These are phyloP conservation scores for Pandemis cinnamomeana DNA, from an alignment of 2,888 invertebrate species.

Conservation along the genomic window DNA sequence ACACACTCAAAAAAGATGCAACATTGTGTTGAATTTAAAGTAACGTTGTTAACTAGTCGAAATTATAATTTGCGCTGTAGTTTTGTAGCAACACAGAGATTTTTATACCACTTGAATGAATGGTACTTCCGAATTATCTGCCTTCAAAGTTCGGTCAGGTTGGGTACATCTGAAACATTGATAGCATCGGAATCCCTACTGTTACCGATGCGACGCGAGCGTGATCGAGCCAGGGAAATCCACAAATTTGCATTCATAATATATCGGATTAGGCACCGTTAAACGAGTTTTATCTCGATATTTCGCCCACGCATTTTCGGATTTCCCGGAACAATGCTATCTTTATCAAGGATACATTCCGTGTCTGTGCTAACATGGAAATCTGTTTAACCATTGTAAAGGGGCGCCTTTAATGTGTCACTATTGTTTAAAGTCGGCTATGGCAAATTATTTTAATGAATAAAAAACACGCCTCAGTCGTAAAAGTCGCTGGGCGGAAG, in stretches of 20 bases:
- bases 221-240: not conserved
- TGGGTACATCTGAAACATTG: not conserved
- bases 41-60: too few relatives aligned
- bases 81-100: too few relatives aligned
- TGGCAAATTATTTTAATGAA: too few relatives aligned
- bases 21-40: too few relatives aligned
- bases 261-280: constrained; percentile 5
- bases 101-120: not conserved
- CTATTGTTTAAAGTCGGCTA: too few relatives aligned
- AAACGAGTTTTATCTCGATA: constrained; percentile 8
- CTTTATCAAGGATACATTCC: constrained; percentile 6
- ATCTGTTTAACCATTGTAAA: not conserved
- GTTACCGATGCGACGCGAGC: not conserved
- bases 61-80: too few relatives aligned
- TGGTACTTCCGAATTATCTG: too few relatives aligned
- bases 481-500: too few relatives aligned
- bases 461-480: too few relatives aligned
- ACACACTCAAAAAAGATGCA: too few relatives aligned
- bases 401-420: too few relatives aligned
- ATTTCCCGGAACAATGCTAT: not conserved
- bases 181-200: not conserved
- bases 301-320: constrained; percentile 8
- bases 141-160: too few relatives aligned
- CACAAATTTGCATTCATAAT: constrained; percentile 6
- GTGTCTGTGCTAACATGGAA: not conserved